Base-by-base conservation (phyloP, 2,113 vertebrate genomes). In the Oryzias curvinotus region DNA sequence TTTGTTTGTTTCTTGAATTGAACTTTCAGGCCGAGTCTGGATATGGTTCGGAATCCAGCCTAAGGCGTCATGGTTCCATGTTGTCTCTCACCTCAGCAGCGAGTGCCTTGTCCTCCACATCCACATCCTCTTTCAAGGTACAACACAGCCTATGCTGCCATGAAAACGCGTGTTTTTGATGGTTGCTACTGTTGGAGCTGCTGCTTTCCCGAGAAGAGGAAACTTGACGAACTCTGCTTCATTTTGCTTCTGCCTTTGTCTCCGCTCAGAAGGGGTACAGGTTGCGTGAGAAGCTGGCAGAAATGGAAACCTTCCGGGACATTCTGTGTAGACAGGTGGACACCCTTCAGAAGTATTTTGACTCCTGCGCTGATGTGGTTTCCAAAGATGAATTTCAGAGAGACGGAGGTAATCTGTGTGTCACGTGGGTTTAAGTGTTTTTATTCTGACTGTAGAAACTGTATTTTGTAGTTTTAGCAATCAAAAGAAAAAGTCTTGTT, bases 221-320 rank as follows among this genome's bases (percentile, higher is more conserved):
- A 36, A 36, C 30, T 36, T 36, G 30, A 36, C 10, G 30, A 36
- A 36, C 10, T 36, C 30, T 8, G 7, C 30, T 7, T 36, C 30
- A 36, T 5, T 44, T 10, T 41, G 23, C 50, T 54, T 62, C 19
- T 54, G 7, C 42, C 25, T 51, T 3, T 46, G 1, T 50, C 28
- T 17, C 14, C 43, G 30, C 30, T 56, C 90, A 99, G 96, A 98
- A 98, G 90, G 97, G 95, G 48, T 94, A 96, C 89, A 95, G 95
- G 86, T 93, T 99, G 73, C 94, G 93, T 5, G 96, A 99, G 82
- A 99, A 99, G 80, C 87, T 99, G 81, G 95, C 97, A 52, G 97
- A 99, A 92, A 98, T 99, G 96, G 97, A 98, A 91, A 99, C 97
- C 4, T 99, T 99, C 81, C 92, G 97, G 82, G 97, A 99, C 75